phyloP scores from a whole-genome alignment of 2,113 vertebrate species.

The Ariopsis seemanni region DNA sequence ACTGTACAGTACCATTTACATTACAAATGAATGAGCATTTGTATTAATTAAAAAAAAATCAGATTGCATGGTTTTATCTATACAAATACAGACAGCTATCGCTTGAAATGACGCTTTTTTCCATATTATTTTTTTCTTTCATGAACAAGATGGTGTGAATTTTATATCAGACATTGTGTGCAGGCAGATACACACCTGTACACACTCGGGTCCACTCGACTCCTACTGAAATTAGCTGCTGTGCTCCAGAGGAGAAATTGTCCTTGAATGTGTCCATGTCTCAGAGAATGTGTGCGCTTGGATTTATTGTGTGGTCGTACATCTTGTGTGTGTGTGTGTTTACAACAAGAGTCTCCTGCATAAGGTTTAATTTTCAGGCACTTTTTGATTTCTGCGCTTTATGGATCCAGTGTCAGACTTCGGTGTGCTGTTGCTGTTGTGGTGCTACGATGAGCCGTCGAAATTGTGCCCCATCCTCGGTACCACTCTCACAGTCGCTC shows the following conservation, averaged over 20 bases:
- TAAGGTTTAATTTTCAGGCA: slow-evolving; percentile 85
- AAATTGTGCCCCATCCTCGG: slow-evolving; percentile 82
- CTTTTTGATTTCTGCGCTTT: slow-evolving; percentile 76
- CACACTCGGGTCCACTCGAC: not conserved
- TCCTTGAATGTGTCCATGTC: not conserved
- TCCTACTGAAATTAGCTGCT: slow-evolving; percentile 16
- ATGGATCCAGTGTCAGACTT: slow-evolving; percentile 89
- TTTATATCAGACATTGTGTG: slow-evolving; percentile 59
- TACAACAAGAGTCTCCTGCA: slow-evolving; percentile 47
- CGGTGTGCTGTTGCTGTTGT: slow-evolving; percentile 80
- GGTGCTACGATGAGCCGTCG: slow-evolving; percentile 83
- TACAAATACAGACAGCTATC: slow-evolving; percentile 88
- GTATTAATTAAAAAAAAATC: slow-evolving; percentile 64
- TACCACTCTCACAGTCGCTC: slow-evolving; percentile 97
- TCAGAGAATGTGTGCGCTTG: not conserved
- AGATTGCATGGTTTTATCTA: slow-evolving; percentile 78
- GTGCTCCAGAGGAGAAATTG: slow-evolving; percentile 31
- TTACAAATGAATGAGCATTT: slow-evolving; percentile 70
- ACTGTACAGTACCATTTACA: slow-evolving; percentile 99
- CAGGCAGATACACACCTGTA: slow-evolving; percentile 16
- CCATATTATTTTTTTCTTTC: slow-evolving; percentile 35
- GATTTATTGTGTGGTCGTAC: not conserved
- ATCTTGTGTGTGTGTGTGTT: slow-evolving; percentile 28
- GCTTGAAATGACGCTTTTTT: slow-evolving; percentile 70
- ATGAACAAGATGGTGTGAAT: slow-evolving; percentile 26